These are phyloP conservation scores for Lerista edwardsae DNA, from an alignment of 2,797 vertebrate species.

Conservation along the genomic window DNA sequence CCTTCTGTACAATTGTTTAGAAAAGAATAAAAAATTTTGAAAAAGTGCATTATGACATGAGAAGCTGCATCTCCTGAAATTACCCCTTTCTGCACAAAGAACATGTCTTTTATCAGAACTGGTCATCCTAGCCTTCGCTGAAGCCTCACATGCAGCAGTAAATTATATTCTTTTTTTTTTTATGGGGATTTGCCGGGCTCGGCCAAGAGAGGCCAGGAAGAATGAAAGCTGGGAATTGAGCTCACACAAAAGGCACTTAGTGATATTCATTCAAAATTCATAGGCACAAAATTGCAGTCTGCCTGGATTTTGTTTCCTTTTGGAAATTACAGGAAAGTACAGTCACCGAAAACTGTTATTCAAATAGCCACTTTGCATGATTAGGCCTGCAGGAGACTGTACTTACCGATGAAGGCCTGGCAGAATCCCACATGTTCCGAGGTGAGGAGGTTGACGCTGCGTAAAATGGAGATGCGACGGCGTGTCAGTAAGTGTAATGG, in stretches of 20 bases:
- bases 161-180: constrained; percentile 34
- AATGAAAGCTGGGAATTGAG: constrained; percentile 47
- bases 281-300: constrained; percentile 70
- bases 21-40: neutral
- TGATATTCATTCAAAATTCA: constrained; percentile 72
- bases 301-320: constrained; percentile 72
- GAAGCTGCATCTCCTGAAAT: constrained; percentile 15
- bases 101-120: constrained; percentile 10
- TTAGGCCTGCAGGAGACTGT: constrained; percentile 70
- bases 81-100: neutral
- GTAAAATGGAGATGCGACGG: constrained; percentile 32
- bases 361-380: constrained; percentile 72
- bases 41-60: neutral
- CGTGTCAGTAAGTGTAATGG: constrained; percentile 16
- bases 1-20: neutral
- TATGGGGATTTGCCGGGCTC: constrained; percentile 52
- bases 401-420: constrained; percentile 66
- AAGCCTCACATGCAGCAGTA: neutral
- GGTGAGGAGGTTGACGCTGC: constrained; percentile 34
- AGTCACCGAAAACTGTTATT: constrained; percentile 72
- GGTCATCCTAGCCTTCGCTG: neutral
- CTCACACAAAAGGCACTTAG: constrained; percentile 53
- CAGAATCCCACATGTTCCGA: constrained; percentile 53
- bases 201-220: constrained; percentile 35
- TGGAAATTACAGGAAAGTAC: constrained; percentile 76